Evolutionary conservation across 2,888 invertebrate species (phyloP).

Genomic region (Proisotoma minuta): DNA sequence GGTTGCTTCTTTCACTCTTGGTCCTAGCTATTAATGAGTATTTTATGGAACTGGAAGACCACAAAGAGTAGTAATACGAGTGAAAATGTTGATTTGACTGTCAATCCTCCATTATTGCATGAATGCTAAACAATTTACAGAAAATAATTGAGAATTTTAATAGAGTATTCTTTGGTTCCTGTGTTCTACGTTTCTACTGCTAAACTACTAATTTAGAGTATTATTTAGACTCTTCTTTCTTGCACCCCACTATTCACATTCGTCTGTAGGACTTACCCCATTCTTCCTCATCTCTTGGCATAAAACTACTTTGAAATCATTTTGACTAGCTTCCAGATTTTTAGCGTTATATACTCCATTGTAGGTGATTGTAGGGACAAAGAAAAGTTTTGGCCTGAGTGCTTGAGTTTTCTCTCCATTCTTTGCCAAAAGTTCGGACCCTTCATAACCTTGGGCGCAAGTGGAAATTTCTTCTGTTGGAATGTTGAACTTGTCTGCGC

Average conservation of each 20-base stretch:
- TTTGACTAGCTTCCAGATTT: conserved; percentile 24
- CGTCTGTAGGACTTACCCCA: conserved; percentile 18
- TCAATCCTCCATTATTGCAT: not conserved
- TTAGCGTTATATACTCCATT: conserved; percentile 57
- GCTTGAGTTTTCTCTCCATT: conserved; percentile 70
- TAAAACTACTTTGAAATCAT: conserved; percentile 28
- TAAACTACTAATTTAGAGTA: not conserved
- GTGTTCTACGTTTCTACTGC: too few relatives aligned
- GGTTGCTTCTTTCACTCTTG: too few relatives aligned
- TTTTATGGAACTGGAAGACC: conserved; percentile 1
- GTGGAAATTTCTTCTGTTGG: conserved; percentile 55
- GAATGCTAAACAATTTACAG: too few relatives aligned
- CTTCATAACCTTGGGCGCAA: conserved; percentile 63
- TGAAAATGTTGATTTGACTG: not conserved
- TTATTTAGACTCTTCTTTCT: conserved; percentile 2
- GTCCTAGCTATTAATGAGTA: not conserved
- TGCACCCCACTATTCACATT: conserved; percentile 27
- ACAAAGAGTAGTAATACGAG: not conserved
- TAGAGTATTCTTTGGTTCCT: not conserved
- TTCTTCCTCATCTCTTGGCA: conserved; percentile 25
- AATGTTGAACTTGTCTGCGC: conserved; percentile 16
- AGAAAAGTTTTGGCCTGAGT: conserved; percentile 62
- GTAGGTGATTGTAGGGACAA: conserved; percentile 74
- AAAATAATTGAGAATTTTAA: not conserved
- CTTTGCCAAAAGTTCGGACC: conserved; percentile 64